Base-by-base conservation (phyloP, 1,140 invertebrate genomes). In the Bombus polaris region DNA sequence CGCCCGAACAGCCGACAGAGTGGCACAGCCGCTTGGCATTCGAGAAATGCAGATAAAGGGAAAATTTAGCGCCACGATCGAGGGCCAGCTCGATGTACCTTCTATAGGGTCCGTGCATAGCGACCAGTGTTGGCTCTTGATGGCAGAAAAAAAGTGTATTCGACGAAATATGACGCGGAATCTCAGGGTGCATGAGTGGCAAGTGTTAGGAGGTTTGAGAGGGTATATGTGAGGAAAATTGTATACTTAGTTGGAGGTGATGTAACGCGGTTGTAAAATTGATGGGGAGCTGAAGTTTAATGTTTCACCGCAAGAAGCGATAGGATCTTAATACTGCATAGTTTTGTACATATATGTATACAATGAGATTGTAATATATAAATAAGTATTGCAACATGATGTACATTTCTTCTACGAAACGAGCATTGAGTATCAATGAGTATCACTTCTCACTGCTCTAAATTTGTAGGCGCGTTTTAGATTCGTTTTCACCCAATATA, bases 11-110 rank as follows among this genome's bases (percentile, higher is more conserved):
- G 42, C 74, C 74, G 57, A 59, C 75, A 76, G 47, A 53, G 47
- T 53, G 47, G 47, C 47, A 53, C 47, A 65, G 73, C 22, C 22
- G 35, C 79, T 47, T 86, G 87, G 90, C 84, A 92, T 91, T 72
- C 86, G 82, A 91, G 86, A 82, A 89, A 92, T 91, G 91, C 90
- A 90, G 88, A 90, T 89, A 92, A 92, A 92, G 87, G 85, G 88
- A 81, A 91, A 91, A 91, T 91, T 91, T 88, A 92, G 68, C 85
- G 81, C 37, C 53, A 8, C 78, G 82, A 53, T 65, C 73, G 73
- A 76, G 66, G 44, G 15, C 75, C 37, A 22, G 35, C 71, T 57
- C 78, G 78, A 66, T 81, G 57, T 62, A 37, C 72, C 53, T 44
- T 73, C 53, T 25, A 47, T 8, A 15, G n/a, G 44, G 15, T 22